phyloP scores from a whole-genome alignment of 2,797 vertebrate species.

The Eleutherodactylus coqui region DNA sequence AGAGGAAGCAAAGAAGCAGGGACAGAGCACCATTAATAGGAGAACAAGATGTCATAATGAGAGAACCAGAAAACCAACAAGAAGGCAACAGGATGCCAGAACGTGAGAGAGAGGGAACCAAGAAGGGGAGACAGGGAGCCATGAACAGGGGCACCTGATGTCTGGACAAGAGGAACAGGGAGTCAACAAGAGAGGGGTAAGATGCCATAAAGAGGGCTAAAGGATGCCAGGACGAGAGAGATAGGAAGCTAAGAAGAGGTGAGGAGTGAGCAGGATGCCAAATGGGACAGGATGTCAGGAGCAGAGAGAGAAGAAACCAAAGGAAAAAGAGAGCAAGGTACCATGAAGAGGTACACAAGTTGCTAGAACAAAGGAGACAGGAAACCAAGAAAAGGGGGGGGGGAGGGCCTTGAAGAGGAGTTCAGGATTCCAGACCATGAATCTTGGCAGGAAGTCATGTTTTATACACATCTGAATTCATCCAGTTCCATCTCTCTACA shows the following conservation, averaged over 20 bases:
- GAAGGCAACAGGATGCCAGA: too few species aligned
- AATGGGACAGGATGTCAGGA: neutral
- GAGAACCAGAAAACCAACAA: too few species aligned
- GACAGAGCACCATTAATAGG: too few species aligned
- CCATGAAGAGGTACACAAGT: neutral
- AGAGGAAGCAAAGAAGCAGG: too few species aligned
- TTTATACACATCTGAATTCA: too few species aligned
- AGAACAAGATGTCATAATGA: too few species aligned
- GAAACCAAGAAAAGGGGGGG: neutral
- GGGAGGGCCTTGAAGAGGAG: neutral
- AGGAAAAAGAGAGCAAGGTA: neutral
- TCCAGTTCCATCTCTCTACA: too few species aligned
- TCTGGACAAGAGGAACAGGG: neutral
- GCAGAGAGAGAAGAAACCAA: neutral
- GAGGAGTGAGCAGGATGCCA: neutral
- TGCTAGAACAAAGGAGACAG: neutral
- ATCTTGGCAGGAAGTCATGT: too few species aligned
- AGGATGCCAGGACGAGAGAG: neutral
- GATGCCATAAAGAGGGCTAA: neutral
- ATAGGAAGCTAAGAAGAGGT: neutral
- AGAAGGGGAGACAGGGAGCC: neutral
- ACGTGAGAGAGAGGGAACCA: neutral
- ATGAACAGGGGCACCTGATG: neutral
- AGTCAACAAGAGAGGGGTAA: neutral
- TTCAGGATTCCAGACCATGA: neutral